Conservation (phyloP, 2,113 vertebrate genomes). For the Seriola dumerili region DNA sequence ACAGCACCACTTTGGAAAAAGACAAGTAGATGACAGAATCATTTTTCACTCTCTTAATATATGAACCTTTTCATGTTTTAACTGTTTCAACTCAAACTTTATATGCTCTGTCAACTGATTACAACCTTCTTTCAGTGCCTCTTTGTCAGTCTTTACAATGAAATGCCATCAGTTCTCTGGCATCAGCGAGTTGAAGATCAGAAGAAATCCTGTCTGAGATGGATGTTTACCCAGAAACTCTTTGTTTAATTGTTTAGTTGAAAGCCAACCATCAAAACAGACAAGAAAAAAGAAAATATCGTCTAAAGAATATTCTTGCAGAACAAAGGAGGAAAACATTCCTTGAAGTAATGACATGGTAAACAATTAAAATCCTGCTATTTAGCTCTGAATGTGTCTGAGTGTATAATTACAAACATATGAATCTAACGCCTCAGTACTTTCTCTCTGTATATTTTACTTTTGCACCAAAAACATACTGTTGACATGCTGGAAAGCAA, state of each 20-base stretch:
- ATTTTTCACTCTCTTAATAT: not conserved
- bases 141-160: too few relatives aligned
- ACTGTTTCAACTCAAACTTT: not conserved
- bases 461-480: not conserved
- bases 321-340: not conserved
- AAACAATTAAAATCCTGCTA: not conserved
- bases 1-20: too few relatives aligned
- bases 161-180: not conserved
- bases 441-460: not conserved
- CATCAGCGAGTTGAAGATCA: not conserved
- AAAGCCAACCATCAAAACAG: not conserved
- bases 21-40: too few relatives aligned
- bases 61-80: not conserved
- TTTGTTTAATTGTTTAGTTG: not conserved
- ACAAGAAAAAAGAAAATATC: not conserved
- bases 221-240: not conserved
- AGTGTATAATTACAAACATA: not conserved
- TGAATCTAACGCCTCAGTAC: not conserved
- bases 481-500: not conserved
- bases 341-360: not conserved
- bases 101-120: not conserved
- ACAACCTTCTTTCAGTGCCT: too few relatives aligned
- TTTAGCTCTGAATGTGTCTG: not conserved
- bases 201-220: not conserved
- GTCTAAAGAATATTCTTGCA: not conserved